A percentile compares a stretch with the other conserved stretches of the same genome.
These are phyloP conservation scores for Eulacestoma nigropectus DNA, from an alignment of 2,113 vertebrate species.

Conservation along the genomic window DNA sequence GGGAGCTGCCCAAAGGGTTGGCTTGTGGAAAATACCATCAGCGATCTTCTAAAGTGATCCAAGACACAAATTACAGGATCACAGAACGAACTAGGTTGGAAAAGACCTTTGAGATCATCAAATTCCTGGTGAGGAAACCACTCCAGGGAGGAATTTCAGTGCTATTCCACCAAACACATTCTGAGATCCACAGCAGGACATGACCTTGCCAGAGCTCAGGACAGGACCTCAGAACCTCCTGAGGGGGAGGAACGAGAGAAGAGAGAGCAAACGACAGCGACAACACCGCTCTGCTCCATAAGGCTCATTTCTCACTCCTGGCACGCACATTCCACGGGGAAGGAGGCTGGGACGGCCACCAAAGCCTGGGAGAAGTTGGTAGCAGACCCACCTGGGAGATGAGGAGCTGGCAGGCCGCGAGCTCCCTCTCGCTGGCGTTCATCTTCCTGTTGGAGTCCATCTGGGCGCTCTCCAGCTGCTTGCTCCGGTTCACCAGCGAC, in stretches of 20 bases:
- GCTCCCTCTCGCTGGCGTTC: slow-evolving; percentile 87
- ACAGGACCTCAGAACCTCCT: not conserved
- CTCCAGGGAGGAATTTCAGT: not conserved
- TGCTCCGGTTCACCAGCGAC: slow-evolving; percentile 87
- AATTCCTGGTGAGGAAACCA: not conserved
- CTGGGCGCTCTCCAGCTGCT: slow-evolving; percentile 87
- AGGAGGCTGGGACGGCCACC: not conserved
- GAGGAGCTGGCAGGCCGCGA: slow-evolving; percentile 87
- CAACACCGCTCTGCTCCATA: not conserved
- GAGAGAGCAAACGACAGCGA: not conserved
- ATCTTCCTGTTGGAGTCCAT: slow-evolving; percentile 86
- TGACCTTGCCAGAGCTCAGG: not conserved
- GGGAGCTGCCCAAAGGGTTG: not conserved
- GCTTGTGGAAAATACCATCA: not conserved
- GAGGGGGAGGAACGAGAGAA: not conserved
- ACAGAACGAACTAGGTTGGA: not conserved
- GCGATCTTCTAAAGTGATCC: not conserved
- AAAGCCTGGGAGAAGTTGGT: not conserved
- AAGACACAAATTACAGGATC: not conserved
- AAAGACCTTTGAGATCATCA: not conserved
- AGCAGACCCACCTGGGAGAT: slow-evolving; percentile 67
- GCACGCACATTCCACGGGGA: accelerated
- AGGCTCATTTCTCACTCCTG: not conserved
- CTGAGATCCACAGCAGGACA: not conserved
- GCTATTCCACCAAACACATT: not conserved